A percentile compares a stretch with the other conserved stretches of the same genome.
These are phyloP conservation scores for Cryptocheilus praepositus DNA, from an alignment of 2,888 invertebrate species.

Conservation along the genomic window DNA sequence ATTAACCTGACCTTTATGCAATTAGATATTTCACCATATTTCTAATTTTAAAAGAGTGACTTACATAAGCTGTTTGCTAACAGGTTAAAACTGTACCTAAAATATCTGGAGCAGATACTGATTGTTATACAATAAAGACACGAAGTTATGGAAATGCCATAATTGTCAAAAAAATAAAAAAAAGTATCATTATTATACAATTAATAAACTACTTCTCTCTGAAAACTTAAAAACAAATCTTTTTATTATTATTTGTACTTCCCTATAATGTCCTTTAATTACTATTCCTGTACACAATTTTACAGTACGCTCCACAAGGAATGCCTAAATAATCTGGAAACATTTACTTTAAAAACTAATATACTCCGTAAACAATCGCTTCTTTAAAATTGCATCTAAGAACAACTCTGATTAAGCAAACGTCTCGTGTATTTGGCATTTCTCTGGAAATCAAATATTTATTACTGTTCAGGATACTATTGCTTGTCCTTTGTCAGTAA, in stretches of 20 bases:
- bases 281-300: no score
- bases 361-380: not conserved
- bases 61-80: not conserved
- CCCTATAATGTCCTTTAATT: no score
- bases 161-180: not conserved
- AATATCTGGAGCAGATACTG: not conserved
- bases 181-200: no score
- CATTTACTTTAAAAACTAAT: not conserved
- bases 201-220: no score
- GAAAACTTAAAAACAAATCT: no score
- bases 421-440: not conserved
- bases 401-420: not conserved
- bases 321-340: no score
- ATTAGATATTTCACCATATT: not conserved
- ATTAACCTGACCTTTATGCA: not conserved
- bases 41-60: not conserved
- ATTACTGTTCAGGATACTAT: slow-evolving; percentile 80
- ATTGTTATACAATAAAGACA: not conserved
- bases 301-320: not conserved
- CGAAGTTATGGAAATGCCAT: not conserved
- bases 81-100: not conserved
- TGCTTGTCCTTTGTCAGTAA: slow-evolving; percentile 91
- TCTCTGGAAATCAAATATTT: slow-evolving; percentile 8
- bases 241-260: no score
- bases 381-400: not conserved